Percentiles rank a stretch among this genome's conserved stretches.
Evolutionary conservation across 2,797 vertebrate species (phyloP).

Genomic region (Ispidina picta): DNA sequence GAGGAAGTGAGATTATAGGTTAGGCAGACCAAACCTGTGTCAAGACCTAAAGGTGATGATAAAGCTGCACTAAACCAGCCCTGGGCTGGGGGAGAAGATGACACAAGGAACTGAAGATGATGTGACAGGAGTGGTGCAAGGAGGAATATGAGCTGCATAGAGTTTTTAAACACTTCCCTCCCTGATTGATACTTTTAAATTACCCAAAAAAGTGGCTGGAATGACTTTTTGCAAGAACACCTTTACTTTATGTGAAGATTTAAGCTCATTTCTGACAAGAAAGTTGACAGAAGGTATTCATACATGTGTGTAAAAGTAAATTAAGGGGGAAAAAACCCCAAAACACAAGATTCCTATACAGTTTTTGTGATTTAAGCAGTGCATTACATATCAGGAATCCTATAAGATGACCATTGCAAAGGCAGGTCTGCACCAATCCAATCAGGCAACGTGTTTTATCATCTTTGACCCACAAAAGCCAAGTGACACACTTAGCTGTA

Average conservation of each 20-base stretch:
- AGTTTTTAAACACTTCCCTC: not conserved
- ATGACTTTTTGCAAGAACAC: not conserved
- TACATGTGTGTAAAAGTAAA: not conserved
- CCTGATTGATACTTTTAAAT: not conserved
- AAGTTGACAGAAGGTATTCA: not conserved
- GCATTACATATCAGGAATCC: not conserved
- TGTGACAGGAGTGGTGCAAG: not conserved
- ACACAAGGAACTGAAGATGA: not conserved
- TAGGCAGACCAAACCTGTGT: not conserved
- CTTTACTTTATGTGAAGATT: not conserved
- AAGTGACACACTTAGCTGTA: not conserved
- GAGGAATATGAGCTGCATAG: not conserved
- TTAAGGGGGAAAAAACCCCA: accelerated
- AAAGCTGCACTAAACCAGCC: not conserved
- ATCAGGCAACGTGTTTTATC: not conserved
- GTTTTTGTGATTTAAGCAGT: not conserved
- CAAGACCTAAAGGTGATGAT: not conserved
- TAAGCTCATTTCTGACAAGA: not conserved
- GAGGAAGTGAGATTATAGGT: slow-evolving; percentile 54
- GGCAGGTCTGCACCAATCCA: not conserved
- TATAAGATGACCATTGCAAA: not conserved
- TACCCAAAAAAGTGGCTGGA: not conserved
- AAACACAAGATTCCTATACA: not conserved
- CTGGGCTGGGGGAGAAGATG: not conserved
- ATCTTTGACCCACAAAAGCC: not conserved